Evolutionary conservation across 1,140 invertebrate species (phyloP), one percentile per base, ranked within the genome.

Genomic region (Neocloeon triangulifer): DNA sequence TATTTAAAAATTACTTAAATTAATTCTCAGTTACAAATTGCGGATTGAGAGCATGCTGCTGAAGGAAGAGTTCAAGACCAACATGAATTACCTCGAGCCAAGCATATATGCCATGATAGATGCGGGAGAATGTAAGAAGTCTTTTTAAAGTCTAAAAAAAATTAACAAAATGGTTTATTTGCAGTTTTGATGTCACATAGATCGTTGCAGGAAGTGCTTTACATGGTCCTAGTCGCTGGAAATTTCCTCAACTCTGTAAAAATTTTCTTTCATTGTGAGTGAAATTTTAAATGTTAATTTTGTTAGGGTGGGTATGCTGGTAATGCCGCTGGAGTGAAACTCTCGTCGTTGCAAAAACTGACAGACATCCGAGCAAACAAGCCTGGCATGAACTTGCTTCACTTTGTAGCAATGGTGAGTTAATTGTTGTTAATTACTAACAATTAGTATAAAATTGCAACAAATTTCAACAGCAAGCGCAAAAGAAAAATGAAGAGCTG

Each of bases 291-390:
- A 32, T 18, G 14, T 25, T 33, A 43, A n/a, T 35, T 38, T 51
- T 46, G 55, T 13, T 43, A 84, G 78, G 89, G 89, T 36, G 88
- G 88, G 4, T 95, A 95, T 55, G 88, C 88, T 12, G 89, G 89
- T n/a, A 85, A 95, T 51, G 89, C 89, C 2, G 89, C 85, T 8
- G 91, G 89, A 5, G 85, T 97, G 6, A 91, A 91, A 52, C 61
- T 96, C 9, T 76, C 80, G 8, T 95, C 91, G 0, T 58, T 97
- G 16, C 81, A 94, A 46, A 97, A 96, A 52, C 59, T 97, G 20
- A 80, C 84, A 0, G 91, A 97, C 49, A 92, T 92, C 32, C 61
- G 88, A 28, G 85, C 89, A 1, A 96, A 96, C 51, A 94, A 94
- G 49, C 88, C 89, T 1, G 81, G 86, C 33, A 88, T 97, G 72